These are phyloP conservation scores for Diorhabda elongata DNA, from an alignment of 1,140 invertebrate species.

Conservation along the genomic window DNA sequence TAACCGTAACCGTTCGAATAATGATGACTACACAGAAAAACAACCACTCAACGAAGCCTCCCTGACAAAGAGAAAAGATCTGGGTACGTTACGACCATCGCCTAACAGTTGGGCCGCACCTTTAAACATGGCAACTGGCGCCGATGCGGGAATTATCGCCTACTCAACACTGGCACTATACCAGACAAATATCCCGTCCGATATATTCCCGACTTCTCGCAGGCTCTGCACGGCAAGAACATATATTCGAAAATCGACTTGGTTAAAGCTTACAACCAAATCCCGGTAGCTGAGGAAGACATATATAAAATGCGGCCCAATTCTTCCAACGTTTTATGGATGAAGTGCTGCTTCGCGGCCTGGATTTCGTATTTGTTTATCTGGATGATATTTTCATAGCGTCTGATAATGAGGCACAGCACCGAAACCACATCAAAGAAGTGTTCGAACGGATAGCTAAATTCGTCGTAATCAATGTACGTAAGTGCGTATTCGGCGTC, in stretches of 20 bases:
- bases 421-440: constrained; percentile 28
- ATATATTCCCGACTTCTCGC: constrained; percentile 40
- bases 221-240: constrained; percentile 38
- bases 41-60: too few relatives aligned
- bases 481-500: constrained; percentile 36
- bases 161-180: constrained; percentile 46
- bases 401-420: constrained; percentile 34
- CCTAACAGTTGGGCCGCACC: too few relatives aligned
- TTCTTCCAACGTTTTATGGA: constrained; percentile 54
- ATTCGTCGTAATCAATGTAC: constrained; percentile 36
- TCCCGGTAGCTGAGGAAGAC: constrained; percentile 41
- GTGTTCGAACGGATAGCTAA: constrained; percentile 34
- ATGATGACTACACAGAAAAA: too few relatives aligned
- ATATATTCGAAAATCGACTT: constrained; percentile 50
- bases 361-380: constrained; percentile 40
- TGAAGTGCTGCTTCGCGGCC: constrained; percentile 34
- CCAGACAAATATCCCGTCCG: constrained; percentile 41
- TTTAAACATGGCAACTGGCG: constrained; percentile 9
- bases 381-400: constrained; percentile 47
- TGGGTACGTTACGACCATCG: too few relatives aligned
- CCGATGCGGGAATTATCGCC: constrained; percentile 47
- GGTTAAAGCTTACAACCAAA: constrained; percentile 50
- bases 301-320: constrained; percentile 44
- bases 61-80: too few relatives aligned
- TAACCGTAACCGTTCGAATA: too few relatives aligned